Evolutionary conservation across 2,113 vertebrate genomes (phyloP).

Genomic region (Hypomesus transpacificus): DNA sequence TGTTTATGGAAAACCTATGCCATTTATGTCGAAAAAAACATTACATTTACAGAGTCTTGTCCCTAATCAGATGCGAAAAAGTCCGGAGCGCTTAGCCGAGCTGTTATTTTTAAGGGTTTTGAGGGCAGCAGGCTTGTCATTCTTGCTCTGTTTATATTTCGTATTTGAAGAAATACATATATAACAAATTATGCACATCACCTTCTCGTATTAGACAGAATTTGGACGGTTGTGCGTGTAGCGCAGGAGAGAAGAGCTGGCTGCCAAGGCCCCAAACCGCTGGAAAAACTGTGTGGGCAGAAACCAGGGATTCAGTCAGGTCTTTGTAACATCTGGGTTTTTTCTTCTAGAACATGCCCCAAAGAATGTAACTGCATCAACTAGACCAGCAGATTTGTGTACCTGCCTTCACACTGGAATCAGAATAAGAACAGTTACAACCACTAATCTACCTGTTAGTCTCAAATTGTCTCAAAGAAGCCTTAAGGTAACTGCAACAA

Average conservation of each 20-base stretch:
- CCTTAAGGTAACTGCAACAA: too few species aligned
- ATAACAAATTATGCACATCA: constrained; percentile 74
- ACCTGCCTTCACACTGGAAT: not conserved
- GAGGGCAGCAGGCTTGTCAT: constrained; percentile 54
- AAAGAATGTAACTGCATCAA: constrained; percentile 57
- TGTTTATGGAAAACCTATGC: constrained; percentile 65
- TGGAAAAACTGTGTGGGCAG: constrained; percentile 71
- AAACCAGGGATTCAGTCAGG: constrained; percentile 56
- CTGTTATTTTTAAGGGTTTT: constrained; percentile 66
- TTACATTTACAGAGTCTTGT: constrained; percentile 39
- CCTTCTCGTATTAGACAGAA: constrained; percentile 65
- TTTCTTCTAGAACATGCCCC: constrained; percentile 55
- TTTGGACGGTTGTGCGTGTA: constrained; percentile 61
- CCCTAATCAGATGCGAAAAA: constrained; percentile 62
- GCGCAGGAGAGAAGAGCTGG: constrained; percentile 48
- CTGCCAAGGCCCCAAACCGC: constrained; percentile 67
- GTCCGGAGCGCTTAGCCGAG: constrained; percentile 50
- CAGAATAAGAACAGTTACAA: not conserved
- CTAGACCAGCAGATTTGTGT: constrained; percentile 41
- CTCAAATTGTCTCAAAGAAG: not conserved
- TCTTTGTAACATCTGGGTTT: constrained; percentile 62
- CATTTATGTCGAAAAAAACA: constrained; percentile 45
- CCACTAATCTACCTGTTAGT: not conserved
- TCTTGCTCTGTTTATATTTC: constrained; percentile 65
- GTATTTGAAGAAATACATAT: constrained; percentile 66